Evolutionary conservation across 2,113 vertebrate species (phyloP).

Genomic region (Connochaetes taurinus): DNA sequence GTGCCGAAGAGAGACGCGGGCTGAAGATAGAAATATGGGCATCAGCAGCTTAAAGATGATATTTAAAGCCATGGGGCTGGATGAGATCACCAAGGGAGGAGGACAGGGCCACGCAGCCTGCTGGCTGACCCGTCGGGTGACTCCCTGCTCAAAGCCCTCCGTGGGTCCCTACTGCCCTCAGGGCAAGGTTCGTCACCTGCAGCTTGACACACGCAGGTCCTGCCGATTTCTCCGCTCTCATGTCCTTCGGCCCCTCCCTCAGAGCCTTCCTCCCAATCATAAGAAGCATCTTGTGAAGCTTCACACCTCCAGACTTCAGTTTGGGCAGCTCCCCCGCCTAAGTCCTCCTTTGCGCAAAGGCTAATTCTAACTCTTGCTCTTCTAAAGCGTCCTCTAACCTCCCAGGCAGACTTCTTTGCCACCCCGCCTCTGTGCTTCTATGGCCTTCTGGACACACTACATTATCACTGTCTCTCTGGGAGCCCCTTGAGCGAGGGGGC

Average conservation of each 20-base stretch:
- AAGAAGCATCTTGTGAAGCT: too few species aligned
- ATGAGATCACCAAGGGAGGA: not conserved
- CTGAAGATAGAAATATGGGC: slow-evolving; percentile 34
- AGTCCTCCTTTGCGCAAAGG: not conserved
- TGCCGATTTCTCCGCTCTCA: not conserved
- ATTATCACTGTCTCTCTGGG: not conserved
- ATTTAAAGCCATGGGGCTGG: slow-evolving; percentile 12
- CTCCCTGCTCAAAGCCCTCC: not conserved
- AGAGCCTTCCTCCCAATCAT: not conserved
- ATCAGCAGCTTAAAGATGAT: not conserved
- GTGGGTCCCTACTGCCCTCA: not conserved
- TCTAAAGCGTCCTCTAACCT: not conserved
- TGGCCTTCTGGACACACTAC: not conserved
- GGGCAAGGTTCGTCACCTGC: not conserved
- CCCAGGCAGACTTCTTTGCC: rapidly evolving
- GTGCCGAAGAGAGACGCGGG: not conserved
- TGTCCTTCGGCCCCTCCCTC: not conserved
- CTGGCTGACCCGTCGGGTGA: not conserved
- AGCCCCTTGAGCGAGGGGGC: not conserved
- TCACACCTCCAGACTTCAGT: not conserved
- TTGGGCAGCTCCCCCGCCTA: not conserved
- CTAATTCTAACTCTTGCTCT: not conserved
- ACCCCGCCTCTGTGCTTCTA: not conserved
- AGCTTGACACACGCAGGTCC: not conserved
- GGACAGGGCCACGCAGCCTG: rapidly evolving